Conservation (phyloP, 92 coral and sea anemone genomes). For the Anthopleura xanthogrammica region DNA sequence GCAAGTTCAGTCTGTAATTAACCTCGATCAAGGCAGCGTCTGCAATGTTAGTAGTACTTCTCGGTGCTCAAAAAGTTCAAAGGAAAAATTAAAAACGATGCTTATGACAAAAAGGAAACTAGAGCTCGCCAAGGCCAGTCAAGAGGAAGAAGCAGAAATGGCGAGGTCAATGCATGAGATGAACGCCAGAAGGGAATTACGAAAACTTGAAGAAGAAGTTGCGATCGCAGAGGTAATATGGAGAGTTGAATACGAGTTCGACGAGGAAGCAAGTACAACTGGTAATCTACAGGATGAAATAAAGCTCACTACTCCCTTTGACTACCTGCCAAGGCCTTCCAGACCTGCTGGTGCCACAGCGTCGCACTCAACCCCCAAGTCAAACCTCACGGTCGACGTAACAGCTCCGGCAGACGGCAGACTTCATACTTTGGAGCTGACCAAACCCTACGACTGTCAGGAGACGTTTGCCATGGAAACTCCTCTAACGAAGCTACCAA, state of each 20-base stretch:
- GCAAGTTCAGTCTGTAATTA: not conserved
- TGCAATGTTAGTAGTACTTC: conserved; percentile 1
- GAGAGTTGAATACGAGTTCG: conserved; percentile 35
- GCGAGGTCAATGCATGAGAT: conserved; percentile 29
- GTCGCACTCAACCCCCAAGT: not conserved
- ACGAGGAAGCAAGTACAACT: conserved; percentile 10
- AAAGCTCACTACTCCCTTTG: conserved; percentile 3
- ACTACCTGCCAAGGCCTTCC: not conserved
- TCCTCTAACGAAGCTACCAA: not conserved
- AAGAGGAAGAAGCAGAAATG: conserved; percentile 38
- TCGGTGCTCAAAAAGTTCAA: not conserved
- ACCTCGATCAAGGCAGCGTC: not conserved
- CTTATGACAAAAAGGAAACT: not conserved
- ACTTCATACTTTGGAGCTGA: not conserved
- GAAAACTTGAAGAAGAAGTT: conserved; percentile 41
- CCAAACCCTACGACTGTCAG: not conserved
- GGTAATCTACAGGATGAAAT: not conserved
- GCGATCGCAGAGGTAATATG: conserved; percentile 45
- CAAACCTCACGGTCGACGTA: not conserved
- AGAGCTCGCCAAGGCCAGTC: conserved; percentile 24
- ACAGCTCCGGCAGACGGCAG: not conserved
- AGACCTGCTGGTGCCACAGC: not conserved
- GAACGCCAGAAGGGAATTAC: conserved; percentile 35
- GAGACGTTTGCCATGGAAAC: not conserved
- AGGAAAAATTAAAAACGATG: not conserved